A percentile compares a stretch with the other conserved stretches of the same genome.
Evolutionary conservation across 2,888 invertebrate species (phyloP).

Genomic region (Melangyna quadrimaculata): DNA sequence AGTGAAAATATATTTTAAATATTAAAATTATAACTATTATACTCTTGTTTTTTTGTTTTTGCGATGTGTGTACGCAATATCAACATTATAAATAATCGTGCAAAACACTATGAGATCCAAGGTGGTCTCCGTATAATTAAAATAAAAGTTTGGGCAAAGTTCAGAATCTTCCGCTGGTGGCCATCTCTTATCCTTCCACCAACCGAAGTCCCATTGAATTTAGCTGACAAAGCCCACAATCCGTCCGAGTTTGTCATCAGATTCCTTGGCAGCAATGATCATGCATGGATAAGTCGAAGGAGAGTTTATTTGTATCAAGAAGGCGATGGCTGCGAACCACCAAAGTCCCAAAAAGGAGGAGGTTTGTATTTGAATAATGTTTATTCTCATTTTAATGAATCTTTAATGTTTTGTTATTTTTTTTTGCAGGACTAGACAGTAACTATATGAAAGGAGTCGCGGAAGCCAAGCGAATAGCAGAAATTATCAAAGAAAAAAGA

Average conservation of each 20-base stretch:
- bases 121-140: no score
- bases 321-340: conserved; percentile 84
- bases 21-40: no score
- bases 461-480: conserved; percentile 89
- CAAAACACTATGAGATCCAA: no score
- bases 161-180: conserved; percentile 96
- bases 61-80: no score
- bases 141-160: conserved; percentile 98
- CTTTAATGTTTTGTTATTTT: not conserved
- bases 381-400: not conserved
- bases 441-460: conserved; percentile 87
- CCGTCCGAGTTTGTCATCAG: conserved; percentile 94
- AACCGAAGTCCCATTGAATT: conserved; percentile 90
- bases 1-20: no score
- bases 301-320: conserved; percentile 94
- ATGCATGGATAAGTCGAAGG: conserved; percentile 92
- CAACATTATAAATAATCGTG: no score
- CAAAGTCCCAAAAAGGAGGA: conserved; percentile 81
- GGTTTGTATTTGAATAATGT: conserved; percentile 34
- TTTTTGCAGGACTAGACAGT: conserved; percentile 81
- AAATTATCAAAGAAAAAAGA: conserved; percentile 83
- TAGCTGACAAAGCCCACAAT: conserved; percentile 87
- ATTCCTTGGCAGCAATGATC: conserved; percentile 96
- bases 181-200: conserved; percentile 92
- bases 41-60: no score